A percentile compares a stretch with the other conserved stretches of the same genome.
These are phyloP conservation scores for Indicator indicator DNA, from an alignment of 2,113 vertebrate genomes.

Conservation along the genomic window DNA sequence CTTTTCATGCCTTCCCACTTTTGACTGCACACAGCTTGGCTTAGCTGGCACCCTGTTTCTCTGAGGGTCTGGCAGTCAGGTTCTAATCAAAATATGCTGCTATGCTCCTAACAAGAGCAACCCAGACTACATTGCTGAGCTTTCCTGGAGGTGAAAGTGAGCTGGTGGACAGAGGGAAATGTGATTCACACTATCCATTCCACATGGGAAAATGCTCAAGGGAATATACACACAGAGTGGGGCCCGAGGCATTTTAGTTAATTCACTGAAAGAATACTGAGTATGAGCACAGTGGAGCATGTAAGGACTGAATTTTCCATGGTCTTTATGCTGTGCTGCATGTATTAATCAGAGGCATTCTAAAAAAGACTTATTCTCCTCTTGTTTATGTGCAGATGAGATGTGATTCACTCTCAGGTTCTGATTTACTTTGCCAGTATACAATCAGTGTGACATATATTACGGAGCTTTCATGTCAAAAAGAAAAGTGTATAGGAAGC, in stretches of 20 bases:
- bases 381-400: not conserved
- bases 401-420: not conserved
- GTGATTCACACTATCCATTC: not conserved
- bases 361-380: not conserved
- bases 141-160: not conserved
- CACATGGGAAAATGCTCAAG: not conserved
- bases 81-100: not conserved
- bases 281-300: not conserved
- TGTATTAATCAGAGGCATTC: not conserved
- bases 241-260: not conserved
- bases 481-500: not conserved
- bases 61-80: too few species aligned
- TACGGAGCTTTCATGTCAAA: not conserved
- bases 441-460: not conserved
- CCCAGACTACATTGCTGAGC: not conserved
- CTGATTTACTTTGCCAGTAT: not conserved
- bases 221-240: not conserved
- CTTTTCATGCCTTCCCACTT: not conserved
- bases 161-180: not conserved
- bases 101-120: not conserved
- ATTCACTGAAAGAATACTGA: not conserved
- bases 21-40: not conserved
- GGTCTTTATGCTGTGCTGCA: not conserved
- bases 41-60: not conserved
- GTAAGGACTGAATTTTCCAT: not conserved